These are phyloP conservation scores for Ophion costatus DNA, from an alignment of 2,888 invertebrate species.

Conservation along the genomic window DNA sequence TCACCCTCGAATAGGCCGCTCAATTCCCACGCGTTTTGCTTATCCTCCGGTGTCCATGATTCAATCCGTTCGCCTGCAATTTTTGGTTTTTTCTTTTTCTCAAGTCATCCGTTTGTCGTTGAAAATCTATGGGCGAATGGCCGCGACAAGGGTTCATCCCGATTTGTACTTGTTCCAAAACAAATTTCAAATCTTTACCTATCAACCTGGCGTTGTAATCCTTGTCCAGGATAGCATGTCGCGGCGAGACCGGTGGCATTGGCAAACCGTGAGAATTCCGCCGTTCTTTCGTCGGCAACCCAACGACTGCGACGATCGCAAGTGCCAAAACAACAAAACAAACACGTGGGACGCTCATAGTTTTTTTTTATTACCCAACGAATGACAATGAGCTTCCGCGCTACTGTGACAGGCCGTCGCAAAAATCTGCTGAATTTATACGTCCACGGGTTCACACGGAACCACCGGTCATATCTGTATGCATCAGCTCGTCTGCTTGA, in stretches of 20 bases:
- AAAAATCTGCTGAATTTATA: too few relatives aligned
- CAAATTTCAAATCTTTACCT: not conserved
- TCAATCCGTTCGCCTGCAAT: slow-evolving; percentile 77
- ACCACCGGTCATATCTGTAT: too few relatives aligned
- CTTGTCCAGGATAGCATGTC: not conserved
- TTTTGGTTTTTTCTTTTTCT: not conserved
- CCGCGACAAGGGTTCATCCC: not conserved
- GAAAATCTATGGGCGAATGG: not conserved
- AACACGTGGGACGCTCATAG: not conserved
- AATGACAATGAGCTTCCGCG: too few relatives aligned
- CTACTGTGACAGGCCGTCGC: too few relatives aligned
- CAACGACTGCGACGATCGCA: not conserved
- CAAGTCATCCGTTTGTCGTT: not conserved
- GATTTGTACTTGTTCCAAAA: not conserved
- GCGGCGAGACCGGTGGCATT: not conserved
- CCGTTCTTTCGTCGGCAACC: not conserved
- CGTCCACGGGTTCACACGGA: too few relatives aligned
- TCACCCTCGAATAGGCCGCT: slow-evolving; percentile 87
- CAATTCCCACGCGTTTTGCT: slow-evolving; percentile 85
- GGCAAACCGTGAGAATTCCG: not conserved
- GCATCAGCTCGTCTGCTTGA: too few relatives aligned
- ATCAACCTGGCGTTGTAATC: not conserved
- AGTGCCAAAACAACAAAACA: not conserved
- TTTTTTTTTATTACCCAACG: too few relatives aligned
- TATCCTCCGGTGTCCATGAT: slow-evolving; percentile 84